Evolutionary conservation across 2,888 invertebrate species (phyloP).

Genomic region (Tetanocera ferruginea): DNA sequence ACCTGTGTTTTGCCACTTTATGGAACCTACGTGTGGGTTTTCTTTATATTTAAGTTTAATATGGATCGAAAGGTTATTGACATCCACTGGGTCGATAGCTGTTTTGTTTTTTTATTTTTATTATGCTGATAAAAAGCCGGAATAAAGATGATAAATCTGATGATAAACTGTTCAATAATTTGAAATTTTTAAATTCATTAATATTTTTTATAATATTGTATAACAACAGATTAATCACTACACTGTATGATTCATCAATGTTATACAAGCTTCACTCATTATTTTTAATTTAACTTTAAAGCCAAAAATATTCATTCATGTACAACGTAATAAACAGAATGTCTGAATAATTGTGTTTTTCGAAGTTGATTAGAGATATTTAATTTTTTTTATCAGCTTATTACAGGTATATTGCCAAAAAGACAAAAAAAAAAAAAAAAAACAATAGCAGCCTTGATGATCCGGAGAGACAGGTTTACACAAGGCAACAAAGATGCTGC

Average conservation of each 20-base stretch:
- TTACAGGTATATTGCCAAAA: too few relatives aligned
- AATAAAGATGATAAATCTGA: not conserved
- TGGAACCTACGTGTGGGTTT: not conserved
- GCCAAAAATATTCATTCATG: too few relatives aligned
- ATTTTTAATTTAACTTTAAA: too few relatives aligned
- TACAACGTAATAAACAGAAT: not conserved
- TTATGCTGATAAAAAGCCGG: not conserved
- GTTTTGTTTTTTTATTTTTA: not conserved
- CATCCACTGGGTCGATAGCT: constrained; percentile 30
- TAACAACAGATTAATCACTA: not conserved
- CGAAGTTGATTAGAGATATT: too few relatives aligned
- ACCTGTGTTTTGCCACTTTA: not conserved
- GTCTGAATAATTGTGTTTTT: not conserved
- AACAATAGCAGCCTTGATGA: too few relatives aligned
- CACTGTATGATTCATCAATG: too few relatives aligned
- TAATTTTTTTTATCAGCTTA: too few relatives aligned
- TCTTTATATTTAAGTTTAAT: not conserved
- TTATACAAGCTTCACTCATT: too few relatives aligned
- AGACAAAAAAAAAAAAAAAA: too few relatives aligned
- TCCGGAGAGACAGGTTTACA: too few relatives aligned
- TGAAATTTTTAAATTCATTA: not conserved
- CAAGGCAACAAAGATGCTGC: too few relatives aligned
- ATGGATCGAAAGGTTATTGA: constrained; percentile 25
- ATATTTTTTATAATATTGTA: not conserved
- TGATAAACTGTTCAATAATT: not conserved